These are phyloP conservation scores for Calonectris borealis DNA, from an alignment of 2,113 vertebrate species.

Conservation along the genomic window DNA sequence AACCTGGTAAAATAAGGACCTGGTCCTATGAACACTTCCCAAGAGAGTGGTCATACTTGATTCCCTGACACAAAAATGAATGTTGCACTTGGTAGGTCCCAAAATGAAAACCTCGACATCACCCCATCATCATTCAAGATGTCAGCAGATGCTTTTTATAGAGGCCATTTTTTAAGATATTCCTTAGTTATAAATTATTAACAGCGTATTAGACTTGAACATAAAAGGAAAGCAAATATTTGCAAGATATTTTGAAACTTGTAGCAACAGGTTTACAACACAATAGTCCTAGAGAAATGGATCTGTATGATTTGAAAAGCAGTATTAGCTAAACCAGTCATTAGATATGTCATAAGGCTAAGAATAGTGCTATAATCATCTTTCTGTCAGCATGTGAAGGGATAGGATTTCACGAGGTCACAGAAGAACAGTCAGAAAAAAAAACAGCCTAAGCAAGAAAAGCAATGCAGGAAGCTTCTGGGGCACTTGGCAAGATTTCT, in stretches of 20 bases:
- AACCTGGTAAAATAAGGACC: background rate
- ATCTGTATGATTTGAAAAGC: background rate
- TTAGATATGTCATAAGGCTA: background rate
- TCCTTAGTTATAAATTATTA: background rate
- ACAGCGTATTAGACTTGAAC: background rate
- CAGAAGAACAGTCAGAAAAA: background rate
- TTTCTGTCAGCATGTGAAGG: background rate
- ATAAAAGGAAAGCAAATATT: background rate
- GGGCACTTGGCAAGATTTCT: background rate
- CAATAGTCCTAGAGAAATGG: background rate
- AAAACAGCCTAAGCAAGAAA: background rate
- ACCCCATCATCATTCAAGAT: background rate
- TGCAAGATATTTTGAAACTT: background rate
- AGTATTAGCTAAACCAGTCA: background rate
- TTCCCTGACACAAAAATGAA: background rate
- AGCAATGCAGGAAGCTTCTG: background rate
- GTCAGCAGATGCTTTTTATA: background rate
- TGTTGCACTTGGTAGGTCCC: background rate
- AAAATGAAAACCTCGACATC: background rate
- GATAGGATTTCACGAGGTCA: conserved; percentile 26
- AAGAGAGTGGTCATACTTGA: background rate
- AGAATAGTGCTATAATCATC: conserved; percentile 10
- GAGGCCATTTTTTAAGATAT: background rate
- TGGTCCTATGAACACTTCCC: background rate
- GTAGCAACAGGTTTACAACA: background rate